Conservation (phyloP, 2,888 invertebrate genomes). For the Epistrophella euchroma region DNA sequence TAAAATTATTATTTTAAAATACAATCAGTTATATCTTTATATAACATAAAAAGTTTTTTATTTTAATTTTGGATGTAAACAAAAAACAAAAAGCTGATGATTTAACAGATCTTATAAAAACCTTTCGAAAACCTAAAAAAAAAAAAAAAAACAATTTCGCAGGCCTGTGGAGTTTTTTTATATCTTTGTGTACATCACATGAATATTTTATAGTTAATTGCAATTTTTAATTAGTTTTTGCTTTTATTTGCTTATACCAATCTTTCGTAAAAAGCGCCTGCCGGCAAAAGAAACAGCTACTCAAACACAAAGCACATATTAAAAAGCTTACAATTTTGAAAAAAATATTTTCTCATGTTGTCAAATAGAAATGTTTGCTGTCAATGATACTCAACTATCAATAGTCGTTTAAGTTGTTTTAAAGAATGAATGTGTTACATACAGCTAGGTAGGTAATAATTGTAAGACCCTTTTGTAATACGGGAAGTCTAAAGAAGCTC, state of each 20-base stretch:
- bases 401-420: background rate
- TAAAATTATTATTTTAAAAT: no score
- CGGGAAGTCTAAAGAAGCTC: background rate
- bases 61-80: no score
- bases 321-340: background rate
- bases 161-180: no score
- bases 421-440: background rate
- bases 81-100: no score
- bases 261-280: background rate
- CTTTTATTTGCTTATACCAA: background rate
- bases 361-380: background rate
- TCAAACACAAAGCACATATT: background rate
- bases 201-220: background rate
- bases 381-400: conserved; percentile 10
- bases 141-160: no score
- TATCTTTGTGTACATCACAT: no score
- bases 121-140: no score
- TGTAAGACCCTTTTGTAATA: background rate
- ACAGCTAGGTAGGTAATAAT: conserved; percentile 17
- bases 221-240: background rate
- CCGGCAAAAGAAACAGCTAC: background rate
- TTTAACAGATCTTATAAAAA: no score
- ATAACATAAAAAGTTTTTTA: no score
- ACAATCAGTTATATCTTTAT: no score
- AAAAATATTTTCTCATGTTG: conserved; percentile 10